Evolutionary conservation across 1,140 invertebrate genomes (phyloP).

Genomic region (Lasaia peninsularis): DNA sequence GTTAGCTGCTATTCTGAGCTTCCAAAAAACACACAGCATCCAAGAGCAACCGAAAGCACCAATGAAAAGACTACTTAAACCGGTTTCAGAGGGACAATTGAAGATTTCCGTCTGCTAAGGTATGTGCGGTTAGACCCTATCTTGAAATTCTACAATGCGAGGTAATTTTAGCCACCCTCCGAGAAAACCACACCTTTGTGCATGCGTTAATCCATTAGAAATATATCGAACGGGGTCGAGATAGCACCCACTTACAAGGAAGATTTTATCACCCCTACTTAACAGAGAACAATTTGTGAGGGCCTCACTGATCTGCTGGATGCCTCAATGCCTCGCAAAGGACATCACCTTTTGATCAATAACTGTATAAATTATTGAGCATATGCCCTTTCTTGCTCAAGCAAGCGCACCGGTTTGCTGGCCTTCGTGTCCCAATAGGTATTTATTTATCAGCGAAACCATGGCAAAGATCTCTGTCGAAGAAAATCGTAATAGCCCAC

Average conservation of each 20-base stretch:
- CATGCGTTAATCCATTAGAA: constrained; percentile 39
- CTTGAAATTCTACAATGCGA: constrained; percentile 29
- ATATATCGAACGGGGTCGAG: constrained; percentile 38
- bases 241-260: constrained; percentile 35
- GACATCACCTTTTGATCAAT: constrained; percentile 75
- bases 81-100: not conserved
- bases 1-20: too few relatives aligned
- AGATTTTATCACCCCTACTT: constrained; percentile 64
- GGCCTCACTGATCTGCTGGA: constrained; percentile 48
- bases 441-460: constrained; percentile 40
- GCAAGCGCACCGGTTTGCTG: constrained; percentile 52
- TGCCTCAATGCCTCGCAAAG: constrained; percentile 66
- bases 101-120: not conserved
- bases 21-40: too few relatives aligned
- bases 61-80: constrained; percentile 11
- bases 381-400: constrained; percentile 70
- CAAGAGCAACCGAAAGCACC: not conserved
- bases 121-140: constrained; percentile 19
- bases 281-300: constrained; percentile 58
- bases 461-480: constrained; percentile 29
- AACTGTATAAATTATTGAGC: constrained; percentile 73
- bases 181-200: constrained; percentile 6
- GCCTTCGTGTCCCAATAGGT: constrained; percentile 50
- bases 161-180: constrained; percentile 4
- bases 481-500: constrained; percentile 18